These are phyloP conservation scores for Diacarnus erythraeanus DNA, from an alignment of 37 sponge, comb jelly and placozoan genomes.

Conservation along the genomic window DNA sequence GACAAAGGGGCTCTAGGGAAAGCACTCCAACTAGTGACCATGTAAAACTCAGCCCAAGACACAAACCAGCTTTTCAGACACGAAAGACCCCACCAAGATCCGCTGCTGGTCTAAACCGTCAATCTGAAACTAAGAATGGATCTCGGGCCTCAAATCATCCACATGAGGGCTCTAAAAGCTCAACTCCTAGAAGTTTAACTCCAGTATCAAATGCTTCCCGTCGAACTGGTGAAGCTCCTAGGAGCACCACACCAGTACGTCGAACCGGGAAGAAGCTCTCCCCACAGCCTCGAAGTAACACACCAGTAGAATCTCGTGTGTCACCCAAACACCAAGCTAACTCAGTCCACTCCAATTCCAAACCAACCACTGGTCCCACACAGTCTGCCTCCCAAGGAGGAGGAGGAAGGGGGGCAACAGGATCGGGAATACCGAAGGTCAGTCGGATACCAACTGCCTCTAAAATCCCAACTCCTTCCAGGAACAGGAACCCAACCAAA, in stretches of 20 bases:
- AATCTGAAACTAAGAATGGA: too few species aligned
- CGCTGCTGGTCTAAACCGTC: neutral
- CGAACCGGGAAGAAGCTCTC: neutral
- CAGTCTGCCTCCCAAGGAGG: neutral
- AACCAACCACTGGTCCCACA: neutral
- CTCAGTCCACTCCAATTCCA: too few species aligned
- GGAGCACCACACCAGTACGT: too few species aligned
- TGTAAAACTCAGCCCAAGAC: neutral
- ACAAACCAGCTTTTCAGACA: conserved; percentile 1
- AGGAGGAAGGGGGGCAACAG: neutral
- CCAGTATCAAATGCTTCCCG: neutral
- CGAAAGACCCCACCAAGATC: conserved; percentile 9
- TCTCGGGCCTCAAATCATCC: too few species aligned
- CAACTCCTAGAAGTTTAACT: neutral
- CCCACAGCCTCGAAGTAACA: neutral
- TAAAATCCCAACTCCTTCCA: conserved; percentile 13
- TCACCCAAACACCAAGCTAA: neutral
- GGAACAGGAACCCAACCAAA: conserved; percentile 11
- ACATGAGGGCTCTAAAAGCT: neutral
- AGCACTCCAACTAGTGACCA: neutral
- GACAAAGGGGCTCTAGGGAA: conserved; percentile 1
- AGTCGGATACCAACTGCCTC: conserved; percentile 15
- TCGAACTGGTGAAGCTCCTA: neutral
- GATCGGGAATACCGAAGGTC: neutral
- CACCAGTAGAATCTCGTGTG: neutral